Base-by-base conservation (phyloP, 1,140 invertebrate genomes). In the Cydia fagiglandana region DNA sequence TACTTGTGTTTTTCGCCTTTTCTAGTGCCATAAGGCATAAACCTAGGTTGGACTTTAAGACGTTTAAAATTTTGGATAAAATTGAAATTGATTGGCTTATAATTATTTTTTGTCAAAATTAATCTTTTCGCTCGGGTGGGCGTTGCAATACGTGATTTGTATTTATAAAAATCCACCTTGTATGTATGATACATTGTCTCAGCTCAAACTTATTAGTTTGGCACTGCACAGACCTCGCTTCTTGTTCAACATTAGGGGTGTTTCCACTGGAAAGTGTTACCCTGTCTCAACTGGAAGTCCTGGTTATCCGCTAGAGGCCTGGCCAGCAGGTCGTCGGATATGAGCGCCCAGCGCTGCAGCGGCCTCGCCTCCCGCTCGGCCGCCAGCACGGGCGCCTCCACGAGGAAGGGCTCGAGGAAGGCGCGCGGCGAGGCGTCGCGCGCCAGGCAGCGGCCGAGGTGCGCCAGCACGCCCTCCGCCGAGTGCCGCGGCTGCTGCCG, bases 161-260 rank as follows among this genome's bases (percentile, higher is more conserved):
- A 30, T 30, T 0, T 30, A 30, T 30, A 30, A 30, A 30, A 30
- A 30, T 30, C 2, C 30, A 30, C 30, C 28, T 28, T 28, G 28
- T 28, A 28, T 28, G 28, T 28, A 28, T 28, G 3, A 28, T 28
- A 28, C 28, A 28, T 3, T 34, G 34, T 38, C 34, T 38, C 34
- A 91, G 99, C 98, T 99, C 97, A 88, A 99, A 96, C 17, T 96
- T 96, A 84, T 99, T 98, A 78, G 97, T 98, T 75, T 99, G 96
- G 9, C 30, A 99, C 93, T 0, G 98, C 97, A 0, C 97, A 97
- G 90, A 98, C 74, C 97, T 94, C 0, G 98, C 98, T 86, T 99
- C 87, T 99, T 98, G 1, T 98, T 91, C 0, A 98, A 99, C 1
- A 24, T 24, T 24, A 94, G 61, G 99, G 93, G 92, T 98, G 99